Evolutionary conservation across 2,888 invertebrate species (phyloP), one percentile per base, ranked within the genome.

Genomic region (Antitype chi): DNA sequence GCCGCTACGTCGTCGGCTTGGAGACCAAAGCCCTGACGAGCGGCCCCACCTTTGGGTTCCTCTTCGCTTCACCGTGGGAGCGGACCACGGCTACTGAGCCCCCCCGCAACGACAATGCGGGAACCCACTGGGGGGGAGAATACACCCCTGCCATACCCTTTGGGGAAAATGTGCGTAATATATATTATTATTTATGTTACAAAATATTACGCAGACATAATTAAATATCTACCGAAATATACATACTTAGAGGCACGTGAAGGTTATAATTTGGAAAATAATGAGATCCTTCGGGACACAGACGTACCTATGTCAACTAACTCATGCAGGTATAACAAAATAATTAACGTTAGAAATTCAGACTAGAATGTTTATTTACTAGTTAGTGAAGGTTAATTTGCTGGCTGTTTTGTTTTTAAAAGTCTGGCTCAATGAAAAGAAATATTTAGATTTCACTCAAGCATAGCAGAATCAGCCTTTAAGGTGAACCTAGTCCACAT

Each of bases 221-320:
- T 66, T 52, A 59, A 78, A 59, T 78, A 52, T 28, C 6, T 28
- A 32, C 49, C 59, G 15, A 55, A 0, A 9, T 17, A 28, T 23
- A 13, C 32, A 20, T n/a, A 60, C n/a, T 25, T 32, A 6, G 3
- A 60, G 28, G 23, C 23, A 32, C 11, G 32, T 53, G 11, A 25
- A 66, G 43, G 43, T 64, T 32, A 74, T 74, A 81, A 66, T 81
- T 60, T 53, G 15, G 17, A 63, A 66, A 66, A 81, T 78, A 78
- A 78, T 81, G 57, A 78, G 81, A 53, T 66, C 74, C 74, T 53
- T 13, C 2, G 64, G 57, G 81, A 74, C 52, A 64, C 17, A 53
- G 13, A 32, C 38, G n/a, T 20, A 20, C 25, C 64, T 74, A 47
- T 28, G 57, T 64, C 32, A 59, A 64, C 55, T 80, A 47, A 47